These are phyloP conservation scores for Limenitis camilla DNA, from an alignment of 2,888 invertebrate species.

Conservation along the genomic window DNA sequence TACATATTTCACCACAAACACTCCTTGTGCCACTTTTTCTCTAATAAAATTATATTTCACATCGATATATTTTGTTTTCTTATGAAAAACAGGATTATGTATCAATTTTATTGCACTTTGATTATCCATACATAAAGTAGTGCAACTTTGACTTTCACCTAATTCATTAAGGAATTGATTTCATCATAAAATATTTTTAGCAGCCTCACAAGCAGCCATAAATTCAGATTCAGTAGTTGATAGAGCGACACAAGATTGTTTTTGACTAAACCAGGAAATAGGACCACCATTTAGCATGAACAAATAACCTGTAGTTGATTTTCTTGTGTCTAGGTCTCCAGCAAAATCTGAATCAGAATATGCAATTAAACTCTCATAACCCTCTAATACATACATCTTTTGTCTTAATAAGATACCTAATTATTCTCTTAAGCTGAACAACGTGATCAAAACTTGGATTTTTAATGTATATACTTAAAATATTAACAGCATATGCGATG, in stretches of 20 bases:
- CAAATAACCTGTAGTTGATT: conserved; percentile 30
- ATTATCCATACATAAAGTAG: conserved; percentile 22
- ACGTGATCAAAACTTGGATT: conserved; percentile 25
- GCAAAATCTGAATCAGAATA: conserved; percentile 33
- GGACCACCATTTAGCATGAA: conserved; percentile 30
- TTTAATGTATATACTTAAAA: conserved; percentile 26
- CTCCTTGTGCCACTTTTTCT: neutral
- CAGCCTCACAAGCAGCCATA: conserved; percentile 24
- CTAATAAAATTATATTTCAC: conserved; percentile 27
- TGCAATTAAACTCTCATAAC: conserved; percentile 19
- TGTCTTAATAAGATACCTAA: conserved; percentile 27
- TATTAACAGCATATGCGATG: conserved; percentile 21
- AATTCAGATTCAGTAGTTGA: conserved; percentile 26
- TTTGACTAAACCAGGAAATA: conserved; percentile 26
- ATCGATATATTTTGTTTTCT: conserved; percentile 28
- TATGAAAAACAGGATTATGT: conserved; percentile 28
- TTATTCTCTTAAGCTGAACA: conserved; percentile 25
- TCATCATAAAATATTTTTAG: conserved; percentile 23
- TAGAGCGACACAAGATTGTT: conserved; percentile 24
- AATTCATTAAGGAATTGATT: conserved; percentile 18
- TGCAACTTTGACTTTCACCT: conserved; percentile 8
- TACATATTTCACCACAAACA: neutral
- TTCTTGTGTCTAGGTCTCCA: conserved; percentile 27
- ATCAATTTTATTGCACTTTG: conserved; percentile 28
- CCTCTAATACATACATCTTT: conserved; percentile 26